phyloP scores from a whole-genome alignment of 2,888 invertebrate species.

The Glyphotaelius pellucidus region DNA sequence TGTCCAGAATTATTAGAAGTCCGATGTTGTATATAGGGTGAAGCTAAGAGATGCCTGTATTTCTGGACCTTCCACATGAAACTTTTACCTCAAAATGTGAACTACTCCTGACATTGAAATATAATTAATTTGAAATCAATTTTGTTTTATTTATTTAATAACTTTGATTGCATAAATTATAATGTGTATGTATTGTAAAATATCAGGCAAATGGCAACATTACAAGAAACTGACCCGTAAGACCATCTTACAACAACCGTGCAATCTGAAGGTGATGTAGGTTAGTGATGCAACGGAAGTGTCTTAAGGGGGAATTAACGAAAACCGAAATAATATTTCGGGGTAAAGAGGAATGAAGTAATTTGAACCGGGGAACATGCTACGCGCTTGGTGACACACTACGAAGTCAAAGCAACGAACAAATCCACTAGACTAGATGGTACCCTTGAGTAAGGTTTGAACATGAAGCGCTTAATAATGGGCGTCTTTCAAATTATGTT shows the following conservation, averaged over 20 bases:
- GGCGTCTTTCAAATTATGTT: too few relatives aligned
- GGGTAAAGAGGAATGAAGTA: too few relatives aligned
- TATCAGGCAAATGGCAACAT: neutral
- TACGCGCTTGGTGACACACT: too few relatives aligned
- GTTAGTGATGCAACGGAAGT: too few relatives aligned
- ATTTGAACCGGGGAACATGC: too few relatives aligned
- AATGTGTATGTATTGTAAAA: neutral
- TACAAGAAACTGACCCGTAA: neutral
- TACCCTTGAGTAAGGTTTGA: too few relatives aligned
- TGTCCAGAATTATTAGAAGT: slow-evolving; percentile 49
- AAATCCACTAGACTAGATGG: too few relatives aligned
- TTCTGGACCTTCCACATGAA: slow-evolving; percentile 49
- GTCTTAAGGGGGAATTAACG: too few relatives aligned
- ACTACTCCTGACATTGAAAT: slow-evolving; percentile 53
- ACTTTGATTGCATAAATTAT: neutral
- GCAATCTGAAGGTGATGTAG: neutral
- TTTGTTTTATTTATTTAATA: slow-evolving; percentile 48
- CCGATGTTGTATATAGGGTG: slow-evolving; percentile 47
- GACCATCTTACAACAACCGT: neutral
- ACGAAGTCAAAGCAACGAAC: too few relatives aligned
- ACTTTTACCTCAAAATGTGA: slow-evolving; percentile 61
- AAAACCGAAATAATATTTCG: too few relatives aligned
- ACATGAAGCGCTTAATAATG: too few relatives aligned
- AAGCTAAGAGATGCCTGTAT: slow-evolving; percentile 45
- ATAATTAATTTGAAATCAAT: slow-evolving; percentile 55